Conservation (phyloP, 2,113 vertebrate genomes). For the Crocuta crocuta region DNA sequence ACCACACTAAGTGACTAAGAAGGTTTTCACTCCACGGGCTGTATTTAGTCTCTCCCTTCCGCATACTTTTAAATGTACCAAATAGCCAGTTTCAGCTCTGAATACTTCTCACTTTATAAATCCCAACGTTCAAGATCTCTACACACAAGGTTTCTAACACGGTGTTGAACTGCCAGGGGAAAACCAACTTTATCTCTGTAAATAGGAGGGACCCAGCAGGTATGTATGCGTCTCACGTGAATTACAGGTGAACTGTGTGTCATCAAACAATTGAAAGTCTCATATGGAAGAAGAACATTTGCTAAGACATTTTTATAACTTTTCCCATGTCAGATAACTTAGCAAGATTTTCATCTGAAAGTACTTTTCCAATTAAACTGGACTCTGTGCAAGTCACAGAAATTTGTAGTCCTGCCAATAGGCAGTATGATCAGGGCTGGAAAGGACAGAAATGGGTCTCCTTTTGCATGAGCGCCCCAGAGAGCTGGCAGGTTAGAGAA, state of each 20-base stretch:
- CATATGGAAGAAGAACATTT: background rate
- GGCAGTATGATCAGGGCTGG: accelerated
- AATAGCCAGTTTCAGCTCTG: background rate
- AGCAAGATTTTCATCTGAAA: slow-evolving; percentile 21
- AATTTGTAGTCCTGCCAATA: background rate
- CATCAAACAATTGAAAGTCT: background rate
- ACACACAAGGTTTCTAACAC: background rate
- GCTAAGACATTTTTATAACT: background rate
- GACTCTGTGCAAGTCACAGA: background rate
- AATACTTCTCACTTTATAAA: background rate
- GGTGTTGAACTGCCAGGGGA: background rate
- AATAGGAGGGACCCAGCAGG: background rate
- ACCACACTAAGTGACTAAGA: background rate
- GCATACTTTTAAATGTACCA: background rate
- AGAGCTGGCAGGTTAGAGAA: background rate
- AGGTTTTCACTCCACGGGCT: background rate
- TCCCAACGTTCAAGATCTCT: background rate
- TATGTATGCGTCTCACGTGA: background rate
- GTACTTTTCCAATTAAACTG: background rate
- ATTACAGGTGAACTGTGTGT: background rate
- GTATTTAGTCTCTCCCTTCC: background rate
- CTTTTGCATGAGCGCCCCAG: background rate
- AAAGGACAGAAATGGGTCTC: background rate
- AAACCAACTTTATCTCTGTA: background rate
- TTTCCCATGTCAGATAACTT: background rate